phyloP scores from a whole-genome alignment of 1,140 invertebrate genomes.

The Trichomalopsis sarcophagae region DNA sequence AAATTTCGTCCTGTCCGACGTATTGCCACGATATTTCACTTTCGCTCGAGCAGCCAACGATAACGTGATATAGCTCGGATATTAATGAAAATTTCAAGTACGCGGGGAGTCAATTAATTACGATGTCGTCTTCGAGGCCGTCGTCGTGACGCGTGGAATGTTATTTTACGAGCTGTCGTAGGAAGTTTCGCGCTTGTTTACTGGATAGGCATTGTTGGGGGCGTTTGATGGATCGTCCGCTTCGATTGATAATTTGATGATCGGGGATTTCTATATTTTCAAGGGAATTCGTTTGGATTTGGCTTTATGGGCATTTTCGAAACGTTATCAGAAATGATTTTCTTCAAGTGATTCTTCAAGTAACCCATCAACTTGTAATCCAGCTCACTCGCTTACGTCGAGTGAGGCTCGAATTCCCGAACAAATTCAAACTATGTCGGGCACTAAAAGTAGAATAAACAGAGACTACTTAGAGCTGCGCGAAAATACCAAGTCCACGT shows the following conservation, averaged over 20 bases:
- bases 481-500: neutral
- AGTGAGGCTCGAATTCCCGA: neutral
- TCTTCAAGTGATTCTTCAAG: no score
- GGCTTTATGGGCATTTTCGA: no score
- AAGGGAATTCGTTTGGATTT: neutral
- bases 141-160: neutral
- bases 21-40: neutral
- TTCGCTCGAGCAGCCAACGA: neutral
- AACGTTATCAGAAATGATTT: no score
- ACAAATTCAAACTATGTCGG: neutral
- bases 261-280: neutral
- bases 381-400: no score
- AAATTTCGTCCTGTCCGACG: neutral
- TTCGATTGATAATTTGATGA: neutral
- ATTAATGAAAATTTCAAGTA: conserved; percentile 15
- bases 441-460: neutral
- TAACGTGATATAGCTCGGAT: no score
- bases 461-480: neutral
- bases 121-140: neutral
- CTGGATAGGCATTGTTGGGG: no score
- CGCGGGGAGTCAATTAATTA: conserved; percentile 7
- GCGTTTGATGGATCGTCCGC: neutral
- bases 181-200: no score
- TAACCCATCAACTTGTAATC: no score
- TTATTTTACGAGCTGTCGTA: neutral